phyloP scores from a whole-genome alignment of 2,797 vertebrate species.

The Iguana delicatissima region DNA sequence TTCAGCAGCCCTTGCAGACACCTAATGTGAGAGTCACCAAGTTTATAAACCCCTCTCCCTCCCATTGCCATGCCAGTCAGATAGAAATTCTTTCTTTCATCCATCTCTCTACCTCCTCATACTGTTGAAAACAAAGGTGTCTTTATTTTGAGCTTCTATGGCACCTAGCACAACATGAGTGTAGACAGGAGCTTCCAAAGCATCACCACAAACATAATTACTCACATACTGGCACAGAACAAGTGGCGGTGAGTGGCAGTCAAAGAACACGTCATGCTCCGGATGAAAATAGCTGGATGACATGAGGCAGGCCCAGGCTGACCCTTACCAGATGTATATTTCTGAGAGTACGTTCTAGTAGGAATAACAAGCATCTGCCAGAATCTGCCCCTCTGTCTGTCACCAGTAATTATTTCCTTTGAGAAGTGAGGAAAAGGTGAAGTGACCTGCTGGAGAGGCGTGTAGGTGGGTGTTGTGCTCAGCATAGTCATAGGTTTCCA shows the following conservation, averaged over 20 bases:
- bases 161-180: neutral
- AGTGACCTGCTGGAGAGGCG: neutral
- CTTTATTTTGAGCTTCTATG: neutral
- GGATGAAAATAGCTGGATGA: neutral
- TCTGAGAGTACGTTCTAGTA: neutral
- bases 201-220: neutral
- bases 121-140: too few species aligned
- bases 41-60: too few species aligned
- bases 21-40: too few species aligned
- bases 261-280: neutral
- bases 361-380: constrained; percentile 1
- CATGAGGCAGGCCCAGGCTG: neutral
- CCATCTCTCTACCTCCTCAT: too few species aligned
- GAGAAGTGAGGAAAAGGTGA: neutral
- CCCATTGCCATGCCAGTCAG: too few species aligned
- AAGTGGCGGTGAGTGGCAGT: neutral
- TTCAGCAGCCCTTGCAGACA: too few species aligned
- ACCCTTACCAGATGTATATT: neutral
- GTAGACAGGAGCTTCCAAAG: neutral
- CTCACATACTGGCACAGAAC: neutral
- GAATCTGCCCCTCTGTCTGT: neutral
- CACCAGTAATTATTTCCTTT: constrained; percentile 13
- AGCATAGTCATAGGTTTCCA: neutral
- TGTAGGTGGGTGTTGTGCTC: neutral
- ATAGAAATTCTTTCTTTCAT: too few species aligned